Evolutionary conservation across 2,888 invertebrate genomes (phyloP).

Genomic region (Nasonia oneida): DNA sequence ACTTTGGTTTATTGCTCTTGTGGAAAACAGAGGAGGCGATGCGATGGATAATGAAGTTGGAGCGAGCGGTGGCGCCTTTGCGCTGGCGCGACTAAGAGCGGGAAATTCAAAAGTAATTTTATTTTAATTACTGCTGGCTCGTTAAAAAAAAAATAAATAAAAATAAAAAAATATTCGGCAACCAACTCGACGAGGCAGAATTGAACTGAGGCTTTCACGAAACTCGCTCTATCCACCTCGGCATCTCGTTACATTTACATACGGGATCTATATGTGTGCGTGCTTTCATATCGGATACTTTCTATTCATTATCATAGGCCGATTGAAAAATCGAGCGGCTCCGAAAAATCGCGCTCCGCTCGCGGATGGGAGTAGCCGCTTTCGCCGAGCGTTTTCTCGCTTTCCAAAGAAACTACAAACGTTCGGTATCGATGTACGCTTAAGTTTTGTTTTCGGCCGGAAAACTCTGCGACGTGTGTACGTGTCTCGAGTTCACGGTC

Average conservation of each 20-base stretch:
- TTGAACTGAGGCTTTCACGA: constrained; percentile 43
- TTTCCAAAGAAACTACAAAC: neutral
- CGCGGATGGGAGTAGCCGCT: constrained; percentile 23
- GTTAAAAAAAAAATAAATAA: too few relatives aligned
- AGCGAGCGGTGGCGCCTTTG: neutral
- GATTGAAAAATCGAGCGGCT: constrained; percentile 44
- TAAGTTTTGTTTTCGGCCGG: neutral
- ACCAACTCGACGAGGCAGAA: neutral
- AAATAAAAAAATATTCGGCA: too few relatives aligned
- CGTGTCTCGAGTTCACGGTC: neutral
- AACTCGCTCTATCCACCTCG: constrained; percentile 47
- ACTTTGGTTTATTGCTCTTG: neutral
- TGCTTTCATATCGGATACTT: constrained; percentile 48
- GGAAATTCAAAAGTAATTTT: neutral
- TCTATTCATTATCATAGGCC: constrained; percentile 62
- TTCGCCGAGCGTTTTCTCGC: constrained; percentile 40
- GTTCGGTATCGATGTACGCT: neutral
- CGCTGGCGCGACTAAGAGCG: neutral
- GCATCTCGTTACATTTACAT: constrained; percentile 29
- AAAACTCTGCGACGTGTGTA: neutral
- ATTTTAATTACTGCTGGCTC: too few relatives aligned
- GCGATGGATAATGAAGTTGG: neutral
- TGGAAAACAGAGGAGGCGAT: neutral
- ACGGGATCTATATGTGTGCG: neutral
- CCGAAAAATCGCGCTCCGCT: constrained; percentile 36